These are phyloP conservation scores for Drosophila pseudoobscura DNA, from an alignment of 1,140 invertebrate species.

Conservation along the genomic window DNA sequence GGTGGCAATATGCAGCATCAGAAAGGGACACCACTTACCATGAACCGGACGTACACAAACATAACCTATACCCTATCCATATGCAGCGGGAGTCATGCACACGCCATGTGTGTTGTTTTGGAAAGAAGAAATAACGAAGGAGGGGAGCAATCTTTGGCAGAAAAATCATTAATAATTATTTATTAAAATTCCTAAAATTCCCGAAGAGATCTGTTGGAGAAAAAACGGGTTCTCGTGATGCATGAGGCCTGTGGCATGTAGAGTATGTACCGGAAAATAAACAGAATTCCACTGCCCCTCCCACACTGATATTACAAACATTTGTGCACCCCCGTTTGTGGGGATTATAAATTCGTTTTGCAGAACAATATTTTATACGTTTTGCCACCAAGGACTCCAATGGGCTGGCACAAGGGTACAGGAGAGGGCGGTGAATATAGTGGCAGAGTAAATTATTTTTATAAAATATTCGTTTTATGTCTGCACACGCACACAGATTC, in stretches of 20 bases:
- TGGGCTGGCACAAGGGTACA: background rate
- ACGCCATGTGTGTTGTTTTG: no score
- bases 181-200: background rate
- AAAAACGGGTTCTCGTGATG: no score
- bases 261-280: background rate
- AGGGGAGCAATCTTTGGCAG: no score
- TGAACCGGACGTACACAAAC: no score
- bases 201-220: no score
- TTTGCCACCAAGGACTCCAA: slow-evolving; percentile 10
- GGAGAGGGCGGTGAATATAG: background rate
- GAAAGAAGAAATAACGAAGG: no score
- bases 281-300: background rate
- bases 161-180: no score
- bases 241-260: no score
- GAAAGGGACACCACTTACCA: background rate
- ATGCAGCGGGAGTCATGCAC: no score
- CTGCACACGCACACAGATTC: slow-evolving; percentile 12
- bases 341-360: slow-evolving; percentile 76
- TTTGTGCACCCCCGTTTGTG: slow-evolving; percentile 53
- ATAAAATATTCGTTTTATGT: slow-evolving; percentile 34
- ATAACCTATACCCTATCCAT: no score
- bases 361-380: slow-evolving; percentile 54
- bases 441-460: slow-evolving; percentile 37
- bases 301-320: slow-evolving; percentile 34
- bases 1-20: background rate